A percentile compares a stretch with the other conserved stretches of the same genome.
Evolutionary conservation across 2,113 vertebrate genomes (phyloP).

Genomic region (Myotis brandtii): DNA sequence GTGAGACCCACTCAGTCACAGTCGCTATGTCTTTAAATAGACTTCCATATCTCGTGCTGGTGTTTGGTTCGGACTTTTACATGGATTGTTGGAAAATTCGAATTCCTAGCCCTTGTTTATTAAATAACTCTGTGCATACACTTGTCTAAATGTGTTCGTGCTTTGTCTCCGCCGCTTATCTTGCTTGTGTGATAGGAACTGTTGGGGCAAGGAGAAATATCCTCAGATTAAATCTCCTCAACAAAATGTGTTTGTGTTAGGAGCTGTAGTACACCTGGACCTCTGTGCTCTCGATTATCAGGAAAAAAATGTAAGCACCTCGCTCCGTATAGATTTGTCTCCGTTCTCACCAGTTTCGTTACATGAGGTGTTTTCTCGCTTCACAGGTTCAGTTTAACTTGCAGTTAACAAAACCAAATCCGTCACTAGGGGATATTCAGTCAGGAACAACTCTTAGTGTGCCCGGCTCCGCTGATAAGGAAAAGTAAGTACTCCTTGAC

Average conservation of each 20-base stretch:
- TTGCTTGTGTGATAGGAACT: not conserved
- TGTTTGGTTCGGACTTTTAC: not conserved
- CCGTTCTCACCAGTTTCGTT: not conserved
- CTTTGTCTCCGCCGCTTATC: not conserved
- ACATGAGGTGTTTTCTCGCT: not conserved
- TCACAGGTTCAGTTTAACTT: conserved; percentile 91
- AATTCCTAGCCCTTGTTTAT: not conserved
- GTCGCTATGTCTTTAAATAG: not conserved
- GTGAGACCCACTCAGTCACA: not conserved
- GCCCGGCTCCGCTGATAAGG: conserved; percentile 84
- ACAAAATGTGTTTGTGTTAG: not conserved
- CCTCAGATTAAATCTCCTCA: not conserved
- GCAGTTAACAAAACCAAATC: conserved; percentile 82
- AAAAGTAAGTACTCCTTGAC: conserved; percentile 87
- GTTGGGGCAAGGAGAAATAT: not conserved
- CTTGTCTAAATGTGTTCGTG: not conserved
- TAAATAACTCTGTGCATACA: too few species aligned
- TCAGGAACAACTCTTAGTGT: conserved; percentile 60
- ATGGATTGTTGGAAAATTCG: not conserved
- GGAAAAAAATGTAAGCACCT: not conserved
- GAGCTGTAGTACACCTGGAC: not conserved
- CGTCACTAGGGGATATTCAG: conserved; percentile 67
- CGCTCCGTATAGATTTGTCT: not conserved
- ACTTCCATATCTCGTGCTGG: not conserved
- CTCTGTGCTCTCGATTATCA: not conserved